Evolutionary conservation across 2,888 invertebrate genomes (phyloP).

Genomic region (Acronicta psi): DNA sequence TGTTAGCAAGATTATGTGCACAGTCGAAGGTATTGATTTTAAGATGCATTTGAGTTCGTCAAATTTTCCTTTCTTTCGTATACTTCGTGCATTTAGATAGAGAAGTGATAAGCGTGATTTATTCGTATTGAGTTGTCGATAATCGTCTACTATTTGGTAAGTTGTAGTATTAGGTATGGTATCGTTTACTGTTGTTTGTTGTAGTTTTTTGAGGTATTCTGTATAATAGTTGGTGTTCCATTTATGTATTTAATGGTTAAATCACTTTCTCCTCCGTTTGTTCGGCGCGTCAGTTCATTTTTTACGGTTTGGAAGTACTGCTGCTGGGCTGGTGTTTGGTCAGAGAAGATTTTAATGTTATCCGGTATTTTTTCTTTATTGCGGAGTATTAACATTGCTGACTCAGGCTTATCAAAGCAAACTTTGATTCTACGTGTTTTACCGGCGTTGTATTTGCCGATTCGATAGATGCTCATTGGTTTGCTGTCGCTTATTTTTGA

Average conservation of each 20-base stretch:
- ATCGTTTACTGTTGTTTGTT: background rate
- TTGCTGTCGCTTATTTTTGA: constrained; percentile 2
- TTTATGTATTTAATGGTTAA: background rate
- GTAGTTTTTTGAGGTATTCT: constrained; percentile 16
- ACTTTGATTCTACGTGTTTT: constrained; percentile 19
- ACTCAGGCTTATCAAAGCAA: constrained; percentile 2
- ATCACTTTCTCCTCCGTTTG: constrained; percentile 8
- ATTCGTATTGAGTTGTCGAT: background rate
- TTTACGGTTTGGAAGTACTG: constrained; percentile 14
- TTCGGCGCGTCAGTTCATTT: constrained; percentile 10
- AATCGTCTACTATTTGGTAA: constrained; percentile 6
- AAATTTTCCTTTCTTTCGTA: constrained; percentile 6
- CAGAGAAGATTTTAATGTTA: constrained; percentile 8
- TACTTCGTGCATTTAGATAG: constrained; percentile 11
- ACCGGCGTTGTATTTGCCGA: constrained; percentile 14
- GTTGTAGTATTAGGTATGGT: background rate
- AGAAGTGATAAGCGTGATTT: constrained; percentile 18
- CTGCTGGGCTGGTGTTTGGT: background rate
- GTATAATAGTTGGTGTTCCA: constrained; percentile 11
- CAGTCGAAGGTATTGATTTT: constrained; percentile 1
- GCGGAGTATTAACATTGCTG: constrained; percentile 5
- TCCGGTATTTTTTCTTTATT: constrained; percentile 13
- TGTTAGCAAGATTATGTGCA: constrained; percentile 6
- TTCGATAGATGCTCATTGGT: constrained; percentile 11
- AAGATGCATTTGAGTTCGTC: constrained; percentile 1